Percentiles rank a stretch among this genome's conserved stretches.
phyloP scores from a whole-genome alignment of 2,797 vertebrate genomes.

The Fundulus diaphanus region DNA sequence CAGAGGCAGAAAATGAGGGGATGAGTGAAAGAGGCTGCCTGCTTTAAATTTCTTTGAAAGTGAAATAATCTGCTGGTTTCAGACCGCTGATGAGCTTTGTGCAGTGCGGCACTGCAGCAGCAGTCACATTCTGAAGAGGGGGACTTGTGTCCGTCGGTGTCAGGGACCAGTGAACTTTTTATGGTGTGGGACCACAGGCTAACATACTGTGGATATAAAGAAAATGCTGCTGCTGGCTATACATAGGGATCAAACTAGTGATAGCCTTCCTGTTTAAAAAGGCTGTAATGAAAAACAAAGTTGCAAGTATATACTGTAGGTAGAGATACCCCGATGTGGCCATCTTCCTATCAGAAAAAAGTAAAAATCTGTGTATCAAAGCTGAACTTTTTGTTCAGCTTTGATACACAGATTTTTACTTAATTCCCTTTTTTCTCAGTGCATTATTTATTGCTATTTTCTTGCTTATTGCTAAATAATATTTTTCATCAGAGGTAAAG shows the following conservation, averaged over 20 bases:
- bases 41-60: conserved; percentile 46
- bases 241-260: not conserved
- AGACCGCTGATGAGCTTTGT: conserved; percentile 55
- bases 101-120: conserved; percentile 65
- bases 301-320: no score
- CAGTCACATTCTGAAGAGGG: conserved; percentile 30
- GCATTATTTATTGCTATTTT: not conserved
- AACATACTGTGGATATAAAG: conserved; percentile 1
- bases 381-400: not conserved
- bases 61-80: conserved; percentile 65
- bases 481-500: not conserved
- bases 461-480: not conserved
- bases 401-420: not conserved
- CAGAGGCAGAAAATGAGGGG: conserved; percentile 14
- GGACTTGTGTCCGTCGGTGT: conserved; percentile 47
- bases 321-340: not conserved
- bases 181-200: conserved; percentile 22
- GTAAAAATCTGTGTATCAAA: no score
- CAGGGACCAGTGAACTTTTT: conserved; percentile 19
- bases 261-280: not conserved
- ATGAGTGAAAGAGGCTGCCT: conserved; percentile 28
- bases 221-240: not conserved
- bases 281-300: not conserved
- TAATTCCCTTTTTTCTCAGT: no score
- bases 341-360: not conserved